Conservation (phyloP, 2,797 vertebrate genomes). For the Molossus alvarezi region DNA sequence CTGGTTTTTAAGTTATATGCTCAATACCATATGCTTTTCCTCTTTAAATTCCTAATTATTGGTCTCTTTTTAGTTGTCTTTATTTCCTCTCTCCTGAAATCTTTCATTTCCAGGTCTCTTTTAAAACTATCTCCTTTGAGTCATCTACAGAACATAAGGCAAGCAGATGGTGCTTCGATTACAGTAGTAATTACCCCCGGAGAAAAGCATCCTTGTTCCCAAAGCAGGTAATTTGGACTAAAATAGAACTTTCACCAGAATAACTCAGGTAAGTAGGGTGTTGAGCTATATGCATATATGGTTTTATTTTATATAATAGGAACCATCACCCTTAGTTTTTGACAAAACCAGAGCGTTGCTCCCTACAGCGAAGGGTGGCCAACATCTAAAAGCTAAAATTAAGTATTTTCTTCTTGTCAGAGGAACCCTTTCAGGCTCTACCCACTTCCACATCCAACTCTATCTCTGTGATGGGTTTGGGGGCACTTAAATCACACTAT, state of each 20-base stretch:
- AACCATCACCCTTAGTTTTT: background rate
- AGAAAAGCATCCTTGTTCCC: conserved; percentile 74
- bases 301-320: background rate
- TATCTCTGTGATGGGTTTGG: conserved; percentile 68
- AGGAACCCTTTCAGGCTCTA: background rate
- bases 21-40: conserved; percentile 74
- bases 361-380: background rate
- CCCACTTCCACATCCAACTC: conserved; percentile 23
- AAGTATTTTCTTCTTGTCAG: conserved; percentile 36
- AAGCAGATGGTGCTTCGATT: conserved; percentile 76
- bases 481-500: conserved; percentile 73
- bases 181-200: conserved; percentile 71
- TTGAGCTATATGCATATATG: background rate
- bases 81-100: conserved; percentile 72
- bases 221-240: conserved; percentile 76
- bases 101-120: conserved; percentile 53
- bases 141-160: conserved; percentile 71
- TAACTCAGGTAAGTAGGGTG: conserved; percentile 66
- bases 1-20: conserved; percentile 48
- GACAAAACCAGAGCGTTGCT: background rate
- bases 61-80: conserved; percentile 67
- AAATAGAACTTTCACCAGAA: conserved; percentile 75
- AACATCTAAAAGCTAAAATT: conserved; percentile 15
- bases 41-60: conserved; percentile 75
- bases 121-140: conserved; percentile 71